Percentiles rank a stretch among this genome's conserved stretches.
Evolutionary conservation across 1,140 invertebrate species (phyloP).

Genomic region (Bombyx mori): DNA sequence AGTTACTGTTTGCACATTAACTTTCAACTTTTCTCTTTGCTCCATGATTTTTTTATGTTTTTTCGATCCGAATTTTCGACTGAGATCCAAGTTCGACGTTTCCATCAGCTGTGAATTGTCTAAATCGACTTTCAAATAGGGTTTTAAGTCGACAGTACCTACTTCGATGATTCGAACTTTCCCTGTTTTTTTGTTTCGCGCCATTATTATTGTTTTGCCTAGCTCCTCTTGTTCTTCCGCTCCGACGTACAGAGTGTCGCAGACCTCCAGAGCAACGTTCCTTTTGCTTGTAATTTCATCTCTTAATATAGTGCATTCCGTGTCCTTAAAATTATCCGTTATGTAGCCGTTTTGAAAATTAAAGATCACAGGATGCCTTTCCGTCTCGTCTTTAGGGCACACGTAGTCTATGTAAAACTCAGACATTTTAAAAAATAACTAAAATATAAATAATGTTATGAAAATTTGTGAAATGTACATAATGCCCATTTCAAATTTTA

Average conservation of each 20-base stretch:
- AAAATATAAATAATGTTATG: neutral
- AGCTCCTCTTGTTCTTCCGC: slow-evolving; percentile 37
- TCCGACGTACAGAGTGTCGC: slow-evolving; percentile 37
- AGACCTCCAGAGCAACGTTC: slow-evolving; percentile 27
- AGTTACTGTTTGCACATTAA: slow-evolving; percentile 41
- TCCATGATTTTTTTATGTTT: slow-evolving; percentile 50
- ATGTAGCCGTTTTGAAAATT: slow-evolving; percentile 49
- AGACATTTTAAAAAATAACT: slow-evolving; percentile 13
- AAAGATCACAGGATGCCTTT: slow-evolving; percentile 30
- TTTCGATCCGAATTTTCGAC: slow-evolving; percentile 57
- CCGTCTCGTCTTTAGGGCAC: slow-evolving; percentile 21
- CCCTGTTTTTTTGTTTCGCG: slow-evolving; percentile 36
- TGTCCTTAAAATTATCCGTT: slow-evolving; percentile 25
- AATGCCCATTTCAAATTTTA: too few species aligned
- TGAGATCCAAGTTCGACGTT: slow-evolving; percentile 40
- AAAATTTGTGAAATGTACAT: too few species aligned
- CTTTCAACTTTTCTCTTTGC: slow-evolving; percentile 46
- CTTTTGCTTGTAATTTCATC: slow-evolving; percentile 25
- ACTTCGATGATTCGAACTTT: slow-evolving; percentile 48
- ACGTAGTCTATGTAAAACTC: slow-evolving; percentile 37
- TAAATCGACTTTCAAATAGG: slow-evolving; percentile 26
- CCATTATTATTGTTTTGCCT: slow-evolving; percentile 37
- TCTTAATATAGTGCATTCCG: slow-evolving; percentile 26
- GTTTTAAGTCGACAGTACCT: slow-evolving; percentile 32
- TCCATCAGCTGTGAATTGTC: slow-evolving; percentile 23